A percentile compares a stretch with the other conserved stretches of the same genome.
These are phyloP conservation scores for Anableps anableps DNA, from an alignment of 2,797 vertebrate genomes.

Conservation along the genomic window DNA sequence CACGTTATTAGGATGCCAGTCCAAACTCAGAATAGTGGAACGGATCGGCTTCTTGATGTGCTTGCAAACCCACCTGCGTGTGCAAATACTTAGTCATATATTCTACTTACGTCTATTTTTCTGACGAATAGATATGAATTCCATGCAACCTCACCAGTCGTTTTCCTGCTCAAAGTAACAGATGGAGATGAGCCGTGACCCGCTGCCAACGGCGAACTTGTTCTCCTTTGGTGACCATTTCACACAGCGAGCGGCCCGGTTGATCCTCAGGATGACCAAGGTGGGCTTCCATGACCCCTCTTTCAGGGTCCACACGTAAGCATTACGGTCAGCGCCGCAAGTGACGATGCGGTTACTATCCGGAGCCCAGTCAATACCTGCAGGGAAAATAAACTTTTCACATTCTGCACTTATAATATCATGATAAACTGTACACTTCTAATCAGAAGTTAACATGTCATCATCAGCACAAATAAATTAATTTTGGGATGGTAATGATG, in stretches of 20 bases:
- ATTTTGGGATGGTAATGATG: not conserved
- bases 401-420: not conserved
- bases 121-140: not conserved
- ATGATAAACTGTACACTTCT: not conserved
- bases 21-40: constrained; percentile 96
- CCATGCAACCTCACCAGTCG: constrained; percentile 88
- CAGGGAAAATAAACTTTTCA: not conserved
- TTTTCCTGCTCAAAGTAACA: constrained; percentile 99
- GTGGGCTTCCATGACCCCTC: constrained; percentile 98
- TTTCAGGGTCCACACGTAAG: constrained; percentile 98
- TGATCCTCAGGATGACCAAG: constrained; percentile 97
- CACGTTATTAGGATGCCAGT: constrained; percentile 99
- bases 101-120: not conserved
- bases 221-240: constrained; percentile 98
- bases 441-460: not conserved
- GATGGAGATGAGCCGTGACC: constrained; percentile 96
- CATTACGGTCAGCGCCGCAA: constrained; percentile 96
- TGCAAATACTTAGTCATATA: not conserved
- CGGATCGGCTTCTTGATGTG: constrained; percentile 99
- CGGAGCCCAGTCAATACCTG: constrained; percentile 98
- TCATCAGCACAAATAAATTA: not conserved
- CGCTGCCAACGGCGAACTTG: constrained; percentile 98
- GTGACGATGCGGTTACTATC: constrained; percentile 98
- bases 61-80: constrained; percentile 97
- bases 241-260: constrained; percentile 95